A percentile compares a stretch with the other conserved stretches of the same genome.
Conservation (phyloP, 2,797 vertebrate genomes). For the Leontocebus nigricollis region DNA sequence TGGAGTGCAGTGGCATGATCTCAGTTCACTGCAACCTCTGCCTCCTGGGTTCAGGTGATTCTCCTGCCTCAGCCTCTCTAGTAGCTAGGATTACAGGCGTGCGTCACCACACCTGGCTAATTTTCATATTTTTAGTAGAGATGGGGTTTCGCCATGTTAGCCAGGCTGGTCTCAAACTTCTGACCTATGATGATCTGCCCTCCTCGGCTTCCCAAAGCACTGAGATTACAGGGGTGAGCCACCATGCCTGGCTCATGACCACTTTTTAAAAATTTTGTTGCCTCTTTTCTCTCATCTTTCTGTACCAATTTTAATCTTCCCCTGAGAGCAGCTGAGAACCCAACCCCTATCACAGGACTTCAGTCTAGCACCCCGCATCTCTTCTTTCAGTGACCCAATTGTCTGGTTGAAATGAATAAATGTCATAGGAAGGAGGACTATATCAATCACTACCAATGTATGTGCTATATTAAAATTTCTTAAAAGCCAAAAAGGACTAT, state of each 20-base stretch:
- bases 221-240: neutral
- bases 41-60: neutral
- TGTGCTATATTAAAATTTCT: neutral
- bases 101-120: neutral
- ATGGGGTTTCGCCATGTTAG: neutral
- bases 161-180: neutral
- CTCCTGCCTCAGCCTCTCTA: neutral
- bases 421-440: neutral
- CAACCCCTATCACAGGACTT: neutral
- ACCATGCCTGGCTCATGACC: neutral
- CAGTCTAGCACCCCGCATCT: neutral
- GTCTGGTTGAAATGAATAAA: neutral
- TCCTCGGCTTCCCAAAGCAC: neutral
- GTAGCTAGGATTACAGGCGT: neutral
- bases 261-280: neutral
- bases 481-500: neutral
- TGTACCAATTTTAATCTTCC: neutral
- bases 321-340: neutral
- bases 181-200: neutral
- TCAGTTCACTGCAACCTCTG: neutral
- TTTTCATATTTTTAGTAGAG: neutral
- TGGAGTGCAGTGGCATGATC: too few relatives aligned
- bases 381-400: neutral
- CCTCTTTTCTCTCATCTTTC: neutral
- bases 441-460: neutral